Percentiles rank a stretch among this genome's conserved stretches.
phyloP scores from a whole-genome alignment of 2,797 vertebrate genomes.

The Moxostoma hubbsi region DNA sequence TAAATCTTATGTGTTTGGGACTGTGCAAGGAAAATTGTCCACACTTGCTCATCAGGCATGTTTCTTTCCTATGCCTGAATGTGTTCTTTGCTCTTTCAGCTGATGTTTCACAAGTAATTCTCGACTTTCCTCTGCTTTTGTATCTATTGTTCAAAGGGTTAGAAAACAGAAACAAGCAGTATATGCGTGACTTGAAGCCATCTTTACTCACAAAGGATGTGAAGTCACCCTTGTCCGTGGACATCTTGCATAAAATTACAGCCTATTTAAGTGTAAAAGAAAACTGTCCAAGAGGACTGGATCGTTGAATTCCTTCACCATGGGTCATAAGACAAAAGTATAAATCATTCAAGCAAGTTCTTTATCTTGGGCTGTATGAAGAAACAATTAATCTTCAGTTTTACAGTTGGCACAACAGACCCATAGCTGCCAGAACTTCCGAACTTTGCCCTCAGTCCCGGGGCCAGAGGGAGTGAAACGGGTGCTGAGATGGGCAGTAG shows the following conservation, averaged over 20 bases:
- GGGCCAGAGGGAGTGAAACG: slow-evolving; percentile 12
- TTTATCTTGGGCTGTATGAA: slow-evolving; percentile 14
- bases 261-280: background rate
- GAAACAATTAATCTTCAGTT: slow-evolving; percentile 39
- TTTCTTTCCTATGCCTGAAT: background rate
- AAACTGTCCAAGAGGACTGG: slow-evolving; percentile 17
- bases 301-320: slow-evolving; percentile 12
- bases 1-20: background rate
- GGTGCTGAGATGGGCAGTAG: slow-evolving; percentile 34
- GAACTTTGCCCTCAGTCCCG: slow-evolving; percentile 15
- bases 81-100: background rate
- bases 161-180: background rate
- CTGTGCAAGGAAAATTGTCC: background rate
- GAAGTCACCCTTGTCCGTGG: background rate
- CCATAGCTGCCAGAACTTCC: slow-evolving; percentile 27
- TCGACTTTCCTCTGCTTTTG: background rate
- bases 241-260: slow-evolving; percentile 2
- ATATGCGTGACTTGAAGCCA: background rate
- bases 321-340: slow-evolving; percentile 25
- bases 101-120: background rate
- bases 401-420: slow-evolving; percentile 32
- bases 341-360: slow-evolving; percentile 31
- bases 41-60: background rate
- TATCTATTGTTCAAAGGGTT: background rate
- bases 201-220: slow-evolving; percentile 8